Percentiles rank a stretch among this genome's conserved stretches.
Conservation (phyloP, 2,888 invertebrate genomes). For the Hermaeophaga mercurialis region DNA sequence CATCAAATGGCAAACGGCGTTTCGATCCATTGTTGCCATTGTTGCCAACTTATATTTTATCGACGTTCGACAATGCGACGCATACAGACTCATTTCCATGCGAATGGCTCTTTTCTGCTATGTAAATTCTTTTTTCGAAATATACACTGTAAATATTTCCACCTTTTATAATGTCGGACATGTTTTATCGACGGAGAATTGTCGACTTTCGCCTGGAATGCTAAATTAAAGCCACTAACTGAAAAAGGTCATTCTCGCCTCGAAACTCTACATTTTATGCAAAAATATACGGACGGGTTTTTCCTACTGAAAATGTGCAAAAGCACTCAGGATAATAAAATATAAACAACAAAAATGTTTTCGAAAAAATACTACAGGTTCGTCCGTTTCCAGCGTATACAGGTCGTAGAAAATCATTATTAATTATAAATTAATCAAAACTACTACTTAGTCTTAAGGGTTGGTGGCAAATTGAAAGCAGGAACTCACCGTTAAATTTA, state of each 20-base stretch:
- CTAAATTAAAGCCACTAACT: not conserved
- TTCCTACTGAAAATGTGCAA: not conserved
- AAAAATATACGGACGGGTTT: constrained; percentile 22
- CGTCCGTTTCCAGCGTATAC: too few species aligned
- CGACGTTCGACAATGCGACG: constrained; percentile 55
- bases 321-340: not conserved
- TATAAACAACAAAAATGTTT: too few species aligned
- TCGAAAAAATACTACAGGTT: too few species aligned
- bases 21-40: constrained; percentile 51
- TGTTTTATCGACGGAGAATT: constrained; percentile 49
- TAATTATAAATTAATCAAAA: too few species aligned
- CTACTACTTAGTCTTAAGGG: too few species aligned
- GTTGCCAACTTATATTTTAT: constrained; percentile 60
- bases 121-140: constrained; percentile 56
- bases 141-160: constrained; percentile 56
- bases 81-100: constrained; percentile 57
- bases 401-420: too few species aligned
- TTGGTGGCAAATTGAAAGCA: too few species aligned
- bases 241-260: constrained; percentile 20
- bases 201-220: constrained; percentile 43
- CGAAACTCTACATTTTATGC: constrained; percentile 33
- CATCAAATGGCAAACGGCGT: constrained; percentile 49
- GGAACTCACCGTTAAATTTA: too few species aligned
- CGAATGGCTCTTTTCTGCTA: constrained; percentile 57
- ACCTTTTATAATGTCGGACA: constrained; percentile 54